These are phyloP conservation scores for Allophyes oxyacanthae DNA, from an alignment of 2,888 invertebrate species.

Conservation along the genomic window DNA sequence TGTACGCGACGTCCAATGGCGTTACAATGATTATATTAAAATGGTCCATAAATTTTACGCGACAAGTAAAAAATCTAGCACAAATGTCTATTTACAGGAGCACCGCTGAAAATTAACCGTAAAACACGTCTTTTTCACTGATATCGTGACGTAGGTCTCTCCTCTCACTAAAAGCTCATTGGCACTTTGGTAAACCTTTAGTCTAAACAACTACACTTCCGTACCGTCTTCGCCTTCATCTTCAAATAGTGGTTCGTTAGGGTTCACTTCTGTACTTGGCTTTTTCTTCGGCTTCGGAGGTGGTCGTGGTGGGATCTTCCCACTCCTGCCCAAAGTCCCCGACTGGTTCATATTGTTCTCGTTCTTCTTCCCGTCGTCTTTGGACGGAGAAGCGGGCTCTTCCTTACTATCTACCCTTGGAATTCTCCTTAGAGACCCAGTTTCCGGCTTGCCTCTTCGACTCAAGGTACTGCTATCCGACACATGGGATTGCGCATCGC, in stretches of 20 bases:
- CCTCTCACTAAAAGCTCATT: constrained; percentile 83
- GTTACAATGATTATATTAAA: constrained; percentile 63
- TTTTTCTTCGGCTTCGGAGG: constrained; percentile 96
- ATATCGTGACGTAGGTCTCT: constrained; percentile 58
- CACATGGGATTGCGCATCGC: constrained; percentile 75
- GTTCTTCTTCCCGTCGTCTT: constrained; percentile 77
- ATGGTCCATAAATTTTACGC: constrained; percentile 86
- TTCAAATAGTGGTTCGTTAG: constrained; percentile 94
- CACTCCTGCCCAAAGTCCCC: constrained; percentile 84
- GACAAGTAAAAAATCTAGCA: constrained; percentile 88
- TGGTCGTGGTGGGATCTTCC: constrained; percentile 94
- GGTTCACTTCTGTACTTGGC: constrained; percentile 87
- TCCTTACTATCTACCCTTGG: constrained; percentile 75
- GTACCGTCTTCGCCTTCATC: constrained; percentile 97
- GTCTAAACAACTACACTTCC: constrained; percentile 91
- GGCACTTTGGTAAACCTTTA: constrained; percentile 81
- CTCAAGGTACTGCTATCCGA: constrained; percentile 79
- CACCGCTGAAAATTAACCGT: constrained; percentile 81
- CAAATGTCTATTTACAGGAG: constrained; percentile 86
- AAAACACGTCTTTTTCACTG: constrained; percentile 59
- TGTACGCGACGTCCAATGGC: constrained; percentile 52
- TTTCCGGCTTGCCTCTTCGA: constrained; percentile 88
- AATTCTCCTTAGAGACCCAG: constrained; percentile 82
- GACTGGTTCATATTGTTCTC: constrained; percentile 80
- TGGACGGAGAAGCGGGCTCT: constrained; percentile 76